Percentiles rank a stretch among this genome's conserved stretches.
Conservation (phyloP, 2,113 vertebrate genomes). For the Anguilla japonica region DNA sequence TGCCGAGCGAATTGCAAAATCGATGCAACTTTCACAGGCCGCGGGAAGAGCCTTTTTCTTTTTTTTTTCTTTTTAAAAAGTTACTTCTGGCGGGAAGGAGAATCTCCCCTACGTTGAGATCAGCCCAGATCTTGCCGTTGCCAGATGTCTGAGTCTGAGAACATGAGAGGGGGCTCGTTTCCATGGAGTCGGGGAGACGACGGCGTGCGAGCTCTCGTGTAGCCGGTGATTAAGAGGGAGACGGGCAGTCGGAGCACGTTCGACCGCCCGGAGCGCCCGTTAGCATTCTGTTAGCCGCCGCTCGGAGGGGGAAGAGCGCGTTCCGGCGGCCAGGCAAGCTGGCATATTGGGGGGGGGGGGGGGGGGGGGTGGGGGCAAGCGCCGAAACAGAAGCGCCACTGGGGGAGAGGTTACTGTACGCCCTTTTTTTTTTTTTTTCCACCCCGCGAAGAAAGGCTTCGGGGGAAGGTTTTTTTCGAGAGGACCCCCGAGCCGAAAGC, state of each 20-base stretch:
- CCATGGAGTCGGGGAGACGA: background rate
- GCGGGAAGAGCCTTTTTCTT: background rate
- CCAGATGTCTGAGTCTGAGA: background rate
- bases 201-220: no score
- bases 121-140: background rate
- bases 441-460: slow-evolving; percentile 1
- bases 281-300: background rate
- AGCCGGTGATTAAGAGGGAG: background rate
- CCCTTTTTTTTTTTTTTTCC: background rate
- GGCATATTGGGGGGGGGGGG: background rate
- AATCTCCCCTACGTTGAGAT: background rate
- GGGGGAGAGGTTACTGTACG: background rate
- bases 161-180: background rate
- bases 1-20: background rate
- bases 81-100: background rate
- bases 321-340: background rate
- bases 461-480: background rate
- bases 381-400: background rate
- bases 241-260: background rate
- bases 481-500: background rate
- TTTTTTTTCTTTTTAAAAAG: no score
- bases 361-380: background rate
- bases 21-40: background rate
- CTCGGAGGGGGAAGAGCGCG: background rate
- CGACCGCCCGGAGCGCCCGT: background rate